phyloP scores from a whole-genome alignment of 2,888 invertebrate genomes.

The Drosophila kuntzei region DNA sequence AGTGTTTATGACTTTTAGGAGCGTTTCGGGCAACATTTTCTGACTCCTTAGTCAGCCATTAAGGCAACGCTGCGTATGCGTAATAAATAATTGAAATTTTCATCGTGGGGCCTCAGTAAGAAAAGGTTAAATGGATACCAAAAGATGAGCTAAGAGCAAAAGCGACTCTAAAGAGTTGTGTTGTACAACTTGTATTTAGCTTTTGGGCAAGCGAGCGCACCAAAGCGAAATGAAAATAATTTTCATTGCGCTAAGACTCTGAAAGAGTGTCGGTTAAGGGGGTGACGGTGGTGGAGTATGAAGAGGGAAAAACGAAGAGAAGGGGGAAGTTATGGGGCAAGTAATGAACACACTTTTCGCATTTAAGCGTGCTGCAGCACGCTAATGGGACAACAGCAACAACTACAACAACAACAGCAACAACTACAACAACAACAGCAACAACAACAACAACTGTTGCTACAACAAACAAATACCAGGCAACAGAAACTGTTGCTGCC shows the following conservation, averaged over 20 bases:
- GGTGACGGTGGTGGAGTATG: neutral
- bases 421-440: constrained; percentile 27
- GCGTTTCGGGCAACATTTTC: constrained; percentile 32
- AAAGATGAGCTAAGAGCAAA: constrained; percentile 26
- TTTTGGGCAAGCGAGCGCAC: constrained; percentile 78
- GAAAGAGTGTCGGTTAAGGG: constrained; percentile 1
- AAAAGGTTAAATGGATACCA: constrained; percentile 55
- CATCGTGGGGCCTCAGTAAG: constrained; percentile 48
- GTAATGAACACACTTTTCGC: constrained; percentile 81
- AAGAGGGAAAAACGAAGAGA: neutral
- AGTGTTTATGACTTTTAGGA: constrained; percentile 50
- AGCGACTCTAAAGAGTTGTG: constrained; percentile 45
- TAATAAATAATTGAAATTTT: constrained; percentile 75
- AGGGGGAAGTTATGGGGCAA: constrained; percentile 33
- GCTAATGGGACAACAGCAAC: constrained; percentile 76
- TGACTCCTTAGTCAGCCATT: constrained; percentile 63
- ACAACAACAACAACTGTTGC: constrained; percentile 45
- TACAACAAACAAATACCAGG: constrained; percentile 48
- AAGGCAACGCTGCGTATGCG: constrained; percentile 69
- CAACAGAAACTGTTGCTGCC: constrained; percentile 70
- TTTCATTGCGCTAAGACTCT: constrained; percentile 70
- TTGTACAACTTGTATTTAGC: constrained; percentile 53
- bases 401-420: constrained; percentile 31
- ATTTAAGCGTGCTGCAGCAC: constrained; percentile 76
- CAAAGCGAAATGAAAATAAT: constrained; percentile 78